These are phyloP conservation scores for Chrysochloris asiatica DNA, from an alignment of 2,113 vertebrate species.

Conservation along the genomic window DNA sequence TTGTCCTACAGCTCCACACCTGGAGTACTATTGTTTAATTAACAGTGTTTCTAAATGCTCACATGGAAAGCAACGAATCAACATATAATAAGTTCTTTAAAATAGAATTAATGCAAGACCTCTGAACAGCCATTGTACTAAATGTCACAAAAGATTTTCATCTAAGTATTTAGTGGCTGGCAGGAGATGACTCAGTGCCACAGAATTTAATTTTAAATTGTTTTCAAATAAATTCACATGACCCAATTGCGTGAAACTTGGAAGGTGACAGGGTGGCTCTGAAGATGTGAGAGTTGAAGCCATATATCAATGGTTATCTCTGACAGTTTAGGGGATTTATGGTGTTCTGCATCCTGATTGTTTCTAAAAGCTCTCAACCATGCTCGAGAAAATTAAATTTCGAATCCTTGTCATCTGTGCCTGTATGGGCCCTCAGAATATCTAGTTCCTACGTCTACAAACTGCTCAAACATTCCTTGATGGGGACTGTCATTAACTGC, in stretches of 20 bases:
- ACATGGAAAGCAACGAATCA: slow-evolving; percentile 9
- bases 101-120: background rate
- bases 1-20: no score
- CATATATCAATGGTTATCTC: slow-evolving; percentile 49
- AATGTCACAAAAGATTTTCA: slow-evolving; percentile 68
- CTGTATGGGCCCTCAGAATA: slow-evolving; percentile 47
- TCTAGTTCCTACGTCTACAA: slow-evolving; percentile 23
- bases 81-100: background rate
- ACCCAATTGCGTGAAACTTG: slow-evolving; percentile 47
- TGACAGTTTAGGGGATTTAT: slow-evolving; percentile 39
- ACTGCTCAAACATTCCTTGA: slow-evolving; percentile 54
- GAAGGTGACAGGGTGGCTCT: slow-evolving; percentile 60
- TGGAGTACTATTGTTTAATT: no score
- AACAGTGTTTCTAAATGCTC: background rate
- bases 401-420: slow-evolving; percentile 36
- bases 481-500: slow-evolving; percentile 63
- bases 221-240: slow-evolving; percentile 64
- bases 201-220: slow-evolving; percentile 74
- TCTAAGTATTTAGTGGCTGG: slow-evolving; percentile 69
- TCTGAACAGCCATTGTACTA: slow-evolving; percentile 61
- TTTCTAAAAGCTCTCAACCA: slow-evolving; percentile 46
- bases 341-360: background rate
- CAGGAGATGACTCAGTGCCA: slow-evolving; percentile 61
- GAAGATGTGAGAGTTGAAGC: slow-evolving; percentile 35
- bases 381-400: slow-evolving; percentile 48